Base-by-base conservation (phyloP, 1,140 invertebrate genomes). In the Telenomus remus region DNA sequence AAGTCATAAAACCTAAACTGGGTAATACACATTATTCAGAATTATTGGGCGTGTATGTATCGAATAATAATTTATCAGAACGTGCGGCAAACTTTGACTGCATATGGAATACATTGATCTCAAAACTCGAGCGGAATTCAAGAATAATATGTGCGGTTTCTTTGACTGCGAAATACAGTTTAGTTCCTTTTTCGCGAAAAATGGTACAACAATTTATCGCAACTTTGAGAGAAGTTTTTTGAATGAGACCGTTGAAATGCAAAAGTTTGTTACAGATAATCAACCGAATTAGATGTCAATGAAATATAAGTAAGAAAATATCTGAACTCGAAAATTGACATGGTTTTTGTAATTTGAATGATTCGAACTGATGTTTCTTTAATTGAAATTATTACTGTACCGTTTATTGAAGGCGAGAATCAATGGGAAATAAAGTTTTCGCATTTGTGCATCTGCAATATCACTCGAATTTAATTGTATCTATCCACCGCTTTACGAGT, bases 51-150 rank as follows among this genome's bases (percentile, higher is more conserved):
- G 39, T 56, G 46, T 44, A 55, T 66, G 54, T 55, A 66, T 73
- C 61, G 61, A 73, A 66, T 66, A 60, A 73, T 66, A 57, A 61
- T 73, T 73, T 73, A 73, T 73, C 61, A 73, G 50, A 73, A 65
- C 16, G 50, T 50, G 60, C 49, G 61, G 50, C 46, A 65, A 73
- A 66, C 61, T 73, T 65, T 73, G 70, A 65, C 56, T 61, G 55
- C 70, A 55, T 66, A 48, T 60, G 56, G 50, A 66, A 65, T 60
- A 37, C 59, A 72, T 72, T 64, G 59, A 72, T 72, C 48, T 33
- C 33, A 34, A n/a, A 51, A 11, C 53, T 42, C 59, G 51, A 43
- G 10, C 43, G 59, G 53, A 72, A 64, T 57, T 51, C 39, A 72
- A 64, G 39, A 57, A 64, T 63, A 72, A 63, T 71, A 70, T 61